A percentile compares a stretch with the other conserved stretches of the same genome.
These are phyloP conservation scores for Poicephalus meyeri DNA, from an alignment of 2,113 vertebrate genomes.

Conservation along the genomic window DNA sequence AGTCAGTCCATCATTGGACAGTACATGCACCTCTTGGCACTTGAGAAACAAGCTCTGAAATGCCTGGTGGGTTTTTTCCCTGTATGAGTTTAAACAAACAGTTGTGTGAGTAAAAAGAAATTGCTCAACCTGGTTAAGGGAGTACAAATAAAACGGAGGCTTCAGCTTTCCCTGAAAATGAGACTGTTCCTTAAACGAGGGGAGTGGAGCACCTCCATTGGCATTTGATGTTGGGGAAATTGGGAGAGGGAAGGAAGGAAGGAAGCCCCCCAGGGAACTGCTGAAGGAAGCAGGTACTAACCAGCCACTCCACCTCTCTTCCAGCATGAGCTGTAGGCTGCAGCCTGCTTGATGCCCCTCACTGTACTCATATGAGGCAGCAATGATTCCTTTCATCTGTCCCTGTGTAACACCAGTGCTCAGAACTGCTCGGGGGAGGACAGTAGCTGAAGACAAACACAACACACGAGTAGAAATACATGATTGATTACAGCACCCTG, in stretches of 20 bases:
- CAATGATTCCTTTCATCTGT: neutral
- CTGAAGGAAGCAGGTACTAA: neutral
- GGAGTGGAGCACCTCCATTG: neutral
- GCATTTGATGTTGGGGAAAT: neutral
- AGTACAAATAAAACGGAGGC: neutral
- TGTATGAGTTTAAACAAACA: neutral
- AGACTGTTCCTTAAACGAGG: neutral
- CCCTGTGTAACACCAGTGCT: neutral
- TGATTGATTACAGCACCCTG: neutral
- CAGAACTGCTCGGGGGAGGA: neutral
- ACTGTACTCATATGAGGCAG: fast-evolving
- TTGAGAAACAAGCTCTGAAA: neutral
- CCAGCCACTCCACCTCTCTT: fast-evolving
- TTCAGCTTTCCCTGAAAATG: neutral
- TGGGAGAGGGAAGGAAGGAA: neutral
- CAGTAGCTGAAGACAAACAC: neutral
- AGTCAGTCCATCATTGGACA: neutral
- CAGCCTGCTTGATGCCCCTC: neutral
- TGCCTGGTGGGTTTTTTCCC: neutral
- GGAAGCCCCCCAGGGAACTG: neutral
- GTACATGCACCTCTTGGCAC: neutral
- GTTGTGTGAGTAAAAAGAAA: neutral
- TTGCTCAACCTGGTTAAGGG: neutral
- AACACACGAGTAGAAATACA: neutral
- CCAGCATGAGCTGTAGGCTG: neutral